Evolutionary conservation across 35 echinoderm and acorn worm genomes (phyloP), one percentile per base, ranked within the genome.

Genomic region (Anneissia japonica): DNA sequence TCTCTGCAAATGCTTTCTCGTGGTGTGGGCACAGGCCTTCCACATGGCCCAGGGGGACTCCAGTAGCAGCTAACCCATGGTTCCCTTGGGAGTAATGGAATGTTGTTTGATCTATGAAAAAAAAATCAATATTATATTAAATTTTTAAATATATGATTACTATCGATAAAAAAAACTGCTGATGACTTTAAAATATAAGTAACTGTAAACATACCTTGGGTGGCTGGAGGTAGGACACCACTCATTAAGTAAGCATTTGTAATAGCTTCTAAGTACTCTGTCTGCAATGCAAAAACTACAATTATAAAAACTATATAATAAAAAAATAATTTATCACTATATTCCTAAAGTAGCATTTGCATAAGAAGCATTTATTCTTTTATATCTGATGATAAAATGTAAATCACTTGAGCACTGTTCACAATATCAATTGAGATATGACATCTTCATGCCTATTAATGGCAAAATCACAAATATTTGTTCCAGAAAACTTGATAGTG

Each of bases 181-280:
- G 4, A 43, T 43, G 40, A 6, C 4, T 43, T 43, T 43, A 43
- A 43, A 4, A 43, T 43, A 43, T 43, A 14, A 43, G 40, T 43
- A 43, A 6, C 40, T 64, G 51, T 39, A 11, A 17, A 82, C 85
- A 35, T 79, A 93, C 95, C 95, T 88, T 93, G 84, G 17, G 72
- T 81, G 55, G 86, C 82, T 23, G 91, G 89, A 31, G 93, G 90
- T 29, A 97, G 82, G 3, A 97, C 85, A 31, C 95, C 95, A 83
- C 88, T 97, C 91, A 93, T 97, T 13, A 97, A 81, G 46, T 93
- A 97, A 26, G 95, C 95, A 89, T 97, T 97, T 37, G 95, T 97
- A 11, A 97, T 38, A 26, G 95, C 95, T 93, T 97, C 95, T 76
- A 97, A 74, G 74, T 97, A 97, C 37, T 97, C 95, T 76, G 88